Conservation (phyloP, 2,797 vertebrate species). For the Choloepus didactylus region DNA sequence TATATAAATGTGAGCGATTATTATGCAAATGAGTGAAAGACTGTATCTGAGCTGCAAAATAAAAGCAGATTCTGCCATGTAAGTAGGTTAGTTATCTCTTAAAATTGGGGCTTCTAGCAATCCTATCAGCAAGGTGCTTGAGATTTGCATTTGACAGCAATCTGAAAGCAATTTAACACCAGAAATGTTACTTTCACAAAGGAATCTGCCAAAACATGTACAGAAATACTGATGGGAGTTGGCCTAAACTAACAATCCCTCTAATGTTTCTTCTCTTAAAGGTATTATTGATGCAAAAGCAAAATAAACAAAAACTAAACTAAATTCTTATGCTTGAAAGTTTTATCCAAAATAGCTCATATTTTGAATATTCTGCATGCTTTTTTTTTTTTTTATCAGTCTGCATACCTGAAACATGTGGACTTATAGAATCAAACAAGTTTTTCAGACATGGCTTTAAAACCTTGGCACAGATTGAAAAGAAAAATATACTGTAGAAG, state of each 20-base stretch:
- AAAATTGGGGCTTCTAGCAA: neutral
- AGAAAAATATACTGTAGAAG: slow-evolving; percentile 6
- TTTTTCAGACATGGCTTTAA: slow-evolving; percentile 62
- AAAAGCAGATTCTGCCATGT: neutral
- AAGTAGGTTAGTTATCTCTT: neutral
- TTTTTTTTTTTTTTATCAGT: neutral
- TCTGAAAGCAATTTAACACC: neutral
- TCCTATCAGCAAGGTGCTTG: neutral
- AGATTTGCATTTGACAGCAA: neutral
- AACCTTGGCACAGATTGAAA: neutral
- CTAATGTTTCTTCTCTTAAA: neutral
- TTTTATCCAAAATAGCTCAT: neutral
- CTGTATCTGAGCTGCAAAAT: neutral
- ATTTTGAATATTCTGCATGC: neutral
- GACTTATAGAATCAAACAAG: neutral
- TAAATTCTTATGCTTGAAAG: neutral
- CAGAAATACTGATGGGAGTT: neutral
- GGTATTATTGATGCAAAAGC: neutral
- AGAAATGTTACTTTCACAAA: slow-evolving; percentile 51
- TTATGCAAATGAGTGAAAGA: neutral
- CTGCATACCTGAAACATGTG: neutral
- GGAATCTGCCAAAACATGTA: neutral
- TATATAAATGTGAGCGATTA: neutral
- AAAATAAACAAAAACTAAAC: neutral
- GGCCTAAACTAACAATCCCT: neutral